Conservation (phyloP, 2,113 vertebrate genomes). For the Gambusia holbrooki region DNA sequence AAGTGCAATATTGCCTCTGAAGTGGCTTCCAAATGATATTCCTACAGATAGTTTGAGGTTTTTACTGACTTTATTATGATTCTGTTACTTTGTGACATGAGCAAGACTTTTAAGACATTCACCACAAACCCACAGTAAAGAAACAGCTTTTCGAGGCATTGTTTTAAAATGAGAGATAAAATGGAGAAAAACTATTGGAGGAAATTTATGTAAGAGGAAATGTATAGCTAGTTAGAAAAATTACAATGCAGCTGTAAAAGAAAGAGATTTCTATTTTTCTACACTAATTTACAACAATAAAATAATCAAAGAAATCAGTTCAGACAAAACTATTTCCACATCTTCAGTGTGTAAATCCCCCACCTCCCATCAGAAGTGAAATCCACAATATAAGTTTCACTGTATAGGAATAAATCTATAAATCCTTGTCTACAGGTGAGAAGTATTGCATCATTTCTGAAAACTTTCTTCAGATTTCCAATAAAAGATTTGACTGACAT, state of each 20-base stretch:
- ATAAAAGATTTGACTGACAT: no score
- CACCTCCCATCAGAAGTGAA: not conserved
- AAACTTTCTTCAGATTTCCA: no score
- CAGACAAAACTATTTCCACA: not conserved
- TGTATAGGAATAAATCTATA: no score
- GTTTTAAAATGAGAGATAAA: no score
- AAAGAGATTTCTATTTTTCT: not conserved
- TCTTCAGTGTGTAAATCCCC: no score
- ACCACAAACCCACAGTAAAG: not conserved
- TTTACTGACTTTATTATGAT: not conserved
- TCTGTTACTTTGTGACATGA: not conserved
- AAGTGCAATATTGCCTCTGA: not conserved
- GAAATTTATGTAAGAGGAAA: no score
- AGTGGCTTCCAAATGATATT: not conserved
- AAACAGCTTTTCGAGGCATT: no score
- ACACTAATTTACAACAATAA: not conserved
- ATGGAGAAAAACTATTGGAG: no score
- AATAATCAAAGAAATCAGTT: not conserved
- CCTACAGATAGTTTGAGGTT: not conserved
- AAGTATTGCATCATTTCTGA: no score
- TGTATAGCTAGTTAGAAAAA: no score
- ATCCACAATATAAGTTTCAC: not conserved
- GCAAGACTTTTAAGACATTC: not conserved
- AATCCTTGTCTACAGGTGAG: no score
- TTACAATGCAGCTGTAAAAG: no score